Evolutionary conservation across 2,797 vertebrate genomes (phyloP).

Genomic region (Poecilia gillii): DNA sequence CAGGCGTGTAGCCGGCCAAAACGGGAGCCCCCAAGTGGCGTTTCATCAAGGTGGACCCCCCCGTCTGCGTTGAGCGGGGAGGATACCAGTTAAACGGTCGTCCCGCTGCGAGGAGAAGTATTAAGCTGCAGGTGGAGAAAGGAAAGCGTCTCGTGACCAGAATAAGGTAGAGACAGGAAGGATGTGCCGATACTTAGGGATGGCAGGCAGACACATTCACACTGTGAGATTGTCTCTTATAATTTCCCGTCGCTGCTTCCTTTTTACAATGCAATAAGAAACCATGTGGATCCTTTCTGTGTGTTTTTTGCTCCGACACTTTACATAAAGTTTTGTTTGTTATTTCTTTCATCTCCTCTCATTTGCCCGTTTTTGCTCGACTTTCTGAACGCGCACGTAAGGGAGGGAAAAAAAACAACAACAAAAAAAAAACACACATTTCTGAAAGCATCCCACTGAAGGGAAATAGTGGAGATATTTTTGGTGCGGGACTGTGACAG

Average conservation of each 20-base stretch:
- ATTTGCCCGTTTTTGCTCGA: slow-evolving; percentile 27
- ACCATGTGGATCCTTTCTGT: slow-evolving; percentile 8
- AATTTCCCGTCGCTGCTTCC: slow-evolving; percentile 45
- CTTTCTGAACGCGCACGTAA: neutral
- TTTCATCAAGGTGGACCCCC: slow-evolving; percentile 89
- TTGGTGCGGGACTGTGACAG: slow-evolving; percentile 63
- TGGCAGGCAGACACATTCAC: slow-evolving; percentile 39
- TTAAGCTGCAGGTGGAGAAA: slow-evolving; percentile 93
- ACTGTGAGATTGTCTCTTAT: slow-evolving; percentile 54
- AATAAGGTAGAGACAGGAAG: slow-evolving; percentile 66
- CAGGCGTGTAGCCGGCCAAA: slow-evolving; percentile 60
- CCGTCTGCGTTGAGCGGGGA: slow-evolving; percentile 56
- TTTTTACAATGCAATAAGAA: slow-evolving; percentile 38
- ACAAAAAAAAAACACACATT: slow-evolving; percentile 6
- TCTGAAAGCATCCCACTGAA: slow-evolving; percentile 50
- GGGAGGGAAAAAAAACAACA: neutral
- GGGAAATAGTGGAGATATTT: slow-evolving; percentile 67
- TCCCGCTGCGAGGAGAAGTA: slow-evolving; percentile 88
- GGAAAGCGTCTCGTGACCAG: slow-evolving; percentile 83
- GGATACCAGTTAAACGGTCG: slow-evolving; percentile 84
- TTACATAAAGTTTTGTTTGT: slow-evolving; percentile 39
- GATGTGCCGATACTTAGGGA: slow-evolving; percentile 48
- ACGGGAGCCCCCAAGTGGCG: slow-evolving; percentile 74
- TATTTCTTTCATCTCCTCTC: slow-evolving; percentile 17
- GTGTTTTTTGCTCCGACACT: slow-evolving; percentile 30